phyloP scores from a whole-genome alignment of 2,113 vertebrate species.

The Acanthisitta chloris region DNA sequence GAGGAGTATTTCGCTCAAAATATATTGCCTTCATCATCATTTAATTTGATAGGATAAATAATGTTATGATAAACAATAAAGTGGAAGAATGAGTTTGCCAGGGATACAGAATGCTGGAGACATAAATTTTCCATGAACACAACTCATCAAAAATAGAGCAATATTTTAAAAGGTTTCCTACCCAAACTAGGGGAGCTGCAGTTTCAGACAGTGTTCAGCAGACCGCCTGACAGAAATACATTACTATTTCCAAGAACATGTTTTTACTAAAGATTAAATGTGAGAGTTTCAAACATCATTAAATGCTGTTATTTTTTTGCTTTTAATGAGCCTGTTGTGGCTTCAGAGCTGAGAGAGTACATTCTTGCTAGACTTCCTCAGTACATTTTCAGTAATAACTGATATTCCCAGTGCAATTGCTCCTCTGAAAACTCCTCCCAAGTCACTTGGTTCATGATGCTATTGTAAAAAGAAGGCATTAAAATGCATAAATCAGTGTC shows the following conservation, averaged over 20 bases:
- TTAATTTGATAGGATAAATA: not conserved
- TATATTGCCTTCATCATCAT: not conserved
- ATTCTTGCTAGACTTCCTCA: conserved; percentile 19
- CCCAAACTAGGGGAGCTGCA: not conserved
- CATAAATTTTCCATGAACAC: not conserved
- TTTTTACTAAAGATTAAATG: conserved; percentile 40
- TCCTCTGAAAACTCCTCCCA: conserved; percentile 23
- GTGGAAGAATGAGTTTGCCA: not conserved
- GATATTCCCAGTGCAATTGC: not conserved
- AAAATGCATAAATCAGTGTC: not conserved
- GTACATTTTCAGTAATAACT: conserved; percentile 20
- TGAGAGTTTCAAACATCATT: not conserved
- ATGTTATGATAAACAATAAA: not conserved
- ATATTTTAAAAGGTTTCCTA: not conserved
- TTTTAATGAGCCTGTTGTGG: conserved; percentile 32
- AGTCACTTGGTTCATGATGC: conserved; percentile 28
- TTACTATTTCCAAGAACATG: not conserved
- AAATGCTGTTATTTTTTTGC: conserved; percentile 26
- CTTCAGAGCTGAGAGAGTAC: not conserved
- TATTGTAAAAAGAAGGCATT: not conserved
- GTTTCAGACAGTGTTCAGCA: not conserved
- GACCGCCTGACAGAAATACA: not conserved
- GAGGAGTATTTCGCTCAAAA: not conserved
- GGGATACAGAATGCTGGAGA: not conserved
- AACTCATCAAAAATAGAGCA: not conserved